Conservation (phyloP, 2,113 vertebrate species). For the Halichoeres trimaculatus region DNA sequence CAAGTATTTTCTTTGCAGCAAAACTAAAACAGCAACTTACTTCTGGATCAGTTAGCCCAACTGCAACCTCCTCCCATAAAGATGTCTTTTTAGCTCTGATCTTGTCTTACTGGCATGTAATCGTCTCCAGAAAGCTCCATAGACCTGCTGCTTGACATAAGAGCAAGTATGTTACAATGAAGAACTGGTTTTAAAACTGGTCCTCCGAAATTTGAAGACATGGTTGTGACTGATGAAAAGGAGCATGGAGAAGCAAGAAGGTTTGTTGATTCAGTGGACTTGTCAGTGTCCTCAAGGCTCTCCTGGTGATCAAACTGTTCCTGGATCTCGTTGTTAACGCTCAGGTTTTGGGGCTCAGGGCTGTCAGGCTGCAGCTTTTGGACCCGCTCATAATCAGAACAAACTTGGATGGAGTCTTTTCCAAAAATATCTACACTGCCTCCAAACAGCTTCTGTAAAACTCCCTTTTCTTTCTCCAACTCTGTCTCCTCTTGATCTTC, state of each 20-base stretch:
- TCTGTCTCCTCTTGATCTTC: not conserved
- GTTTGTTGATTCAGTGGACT: not conserved
- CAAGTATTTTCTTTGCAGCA: no score
- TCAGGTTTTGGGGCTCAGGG: slow-evolving; percentile 48
- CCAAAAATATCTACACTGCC: not conserved
- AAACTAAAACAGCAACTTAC: no score
- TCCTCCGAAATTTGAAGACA: not conserved
- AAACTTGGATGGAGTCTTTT: slow-evolving; percentile 49
- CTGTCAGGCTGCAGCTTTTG: slow-evolving; percentile 9
- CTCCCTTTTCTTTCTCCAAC: not conserved
- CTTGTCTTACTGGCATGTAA: slow-evolving; percentile 67
- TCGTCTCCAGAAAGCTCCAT: slow-evolving; percentile 60
- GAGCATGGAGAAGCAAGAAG: slow-evolving; percentile 12
- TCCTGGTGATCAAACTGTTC: slow-evolving; percentile 47
- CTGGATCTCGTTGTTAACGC: slow-evolving; percentile 14
- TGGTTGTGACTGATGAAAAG: not conserved
- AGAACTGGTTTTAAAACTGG: not conserved
- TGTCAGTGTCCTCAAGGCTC: slow-evolving; percentile 29
- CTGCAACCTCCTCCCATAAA: no score
- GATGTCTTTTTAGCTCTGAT: slow-evolving; percentile 21
- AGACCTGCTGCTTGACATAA: not conserved
- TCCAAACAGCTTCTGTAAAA: slow-evolving; percentile 31
- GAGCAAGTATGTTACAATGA: not conserved
- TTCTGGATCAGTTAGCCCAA: no score
- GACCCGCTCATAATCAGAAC: slow-evolving; percentile 58